Conservation (phyloP, 1,140 invertebrate species). For the Drosophila cardini region DNA sequence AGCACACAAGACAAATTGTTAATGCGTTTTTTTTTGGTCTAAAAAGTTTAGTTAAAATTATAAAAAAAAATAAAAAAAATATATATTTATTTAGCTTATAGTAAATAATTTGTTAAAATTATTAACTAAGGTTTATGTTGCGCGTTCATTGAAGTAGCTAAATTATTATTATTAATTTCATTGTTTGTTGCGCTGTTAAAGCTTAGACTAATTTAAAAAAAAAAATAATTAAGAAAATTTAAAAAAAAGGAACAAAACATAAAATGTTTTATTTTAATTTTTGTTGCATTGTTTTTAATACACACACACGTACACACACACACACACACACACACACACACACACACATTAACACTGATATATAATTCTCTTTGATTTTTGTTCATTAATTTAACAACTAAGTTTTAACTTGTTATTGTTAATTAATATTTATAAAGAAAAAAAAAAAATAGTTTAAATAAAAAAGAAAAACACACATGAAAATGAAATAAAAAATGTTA, state of each 20-base stretch:
- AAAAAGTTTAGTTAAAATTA: constrained; percentile 61
- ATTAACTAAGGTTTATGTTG: constrained; percentile 70
- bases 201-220: constrained; percentile 62
- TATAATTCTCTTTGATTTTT: constrained; percentile 54
- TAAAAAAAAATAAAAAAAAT: constrained; percentile 48
- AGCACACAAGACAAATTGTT: constrained; percentile 66
- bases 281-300: constrained; percentile 73
- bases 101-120: constrained; percentile 70
- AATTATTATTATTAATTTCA: constrained; percentile 75
- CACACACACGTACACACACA: constrained; percentile 10
- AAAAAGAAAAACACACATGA: constrained; percentile 38
- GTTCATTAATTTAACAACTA: constrained; percentile 73
- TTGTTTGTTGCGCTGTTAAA: constrained; percentile 69
- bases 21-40: constrained; percentile 40
- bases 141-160: constrained; percentile 62
- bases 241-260: constrained; percentile 38
- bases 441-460: constrained; percentile 54
- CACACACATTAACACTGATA: constrained; percentile 28
- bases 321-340: constrained; percentile 17
- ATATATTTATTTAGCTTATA: constrained; percentile 57
- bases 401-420: constrained; percentile 79
- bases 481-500: constrained; percentile 55
- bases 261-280: constrained; percentile 60
- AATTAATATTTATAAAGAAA: constrained; percentile 75
- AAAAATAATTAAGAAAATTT: background rate